These are phyloP conservation scores for Nautilus pompilius DNA, from an alignment of 1,140 invertebrate species.

Conservation along the genomic window DNA sequence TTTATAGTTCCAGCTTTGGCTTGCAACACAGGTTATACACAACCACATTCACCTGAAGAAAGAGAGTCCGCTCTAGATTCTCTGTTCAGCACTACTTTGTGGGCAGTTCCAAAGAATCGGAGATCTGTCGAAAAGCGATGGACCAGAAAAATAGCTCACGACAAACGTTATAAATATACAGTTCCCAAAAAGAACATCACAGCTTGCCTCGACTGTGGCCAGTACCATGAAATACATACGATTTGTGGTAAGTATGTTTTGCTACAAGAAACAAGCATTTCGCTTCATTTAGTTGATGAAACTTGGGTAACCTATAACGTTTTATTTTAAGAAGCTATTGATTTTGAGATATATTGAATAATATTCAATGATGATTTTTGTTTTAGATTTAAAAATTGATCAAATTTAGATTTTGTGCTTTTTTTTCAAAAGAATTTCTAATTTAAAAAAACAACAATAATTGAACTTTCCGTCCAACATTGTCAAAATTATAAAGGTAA, in stretches of 20 bases:
- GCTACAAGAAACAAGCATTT: not conserved
- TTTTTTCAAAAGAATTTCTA: too few species aligned
- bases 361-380: not conserved
- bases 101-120: constrained; percentile 76
- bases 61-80: constrained; percentile 15
- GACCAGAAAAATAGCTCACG: constrained; percentile 68
- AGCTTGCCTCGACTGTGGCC: constrained; percentile 75
- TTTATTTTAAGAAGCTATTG: not conserved
- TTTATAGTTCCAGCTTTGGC: not conserved
- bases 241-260: constrained; percentile 70
- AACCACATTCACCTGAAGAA: constrained; percentile 6
- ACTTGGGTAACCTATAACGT: not conserved
- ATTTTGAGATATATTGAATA: not conserved
- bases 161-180: constrained; percentile 66
- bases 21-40: not conserved
- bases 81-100: constrained; percentile 64
- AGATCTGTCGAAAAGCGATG: constrained; percentile 70
- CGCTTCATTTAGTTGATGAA: not conserved
- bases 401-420: too few species aligned
- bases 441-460: too few species aligned
- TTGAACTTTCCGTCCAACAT: too few species aligned
- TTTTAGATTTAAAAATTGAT: too few species aligned
- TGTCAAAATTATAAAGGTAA: too few species aligned
- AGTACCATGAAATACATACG: constrained; percentile 70
- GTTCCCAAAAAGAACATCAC: constrained; percentile 71